Evolutionary conservation across 2,113 vertebrate genomes (phyloP).

Genomic region (Delphinus delphis): DNA sequence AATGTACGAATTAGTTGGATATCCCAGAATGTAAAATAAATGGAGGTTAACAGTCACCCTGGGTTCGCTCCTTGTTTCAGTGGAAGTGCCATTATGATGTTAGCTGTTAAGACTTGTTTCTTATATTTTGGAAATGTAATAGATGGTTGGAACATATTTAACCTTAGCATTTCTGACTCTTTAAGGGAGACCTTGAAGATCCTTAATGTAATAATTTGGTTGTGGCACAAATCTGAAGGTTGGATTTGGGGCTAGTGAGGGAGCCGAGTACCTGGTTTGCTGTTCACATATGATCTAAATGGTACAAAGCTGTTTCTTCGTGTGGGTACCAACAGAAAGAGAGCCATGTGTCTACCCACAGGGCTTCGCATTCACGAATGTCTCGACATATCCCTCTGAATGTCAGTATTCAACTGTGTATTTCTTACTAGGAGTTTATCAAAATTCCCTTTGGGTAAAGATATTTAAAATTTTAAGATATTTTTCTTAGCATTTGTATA

Average conservation of each 20-base stretch:
- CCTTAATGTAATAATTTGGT: background rate
- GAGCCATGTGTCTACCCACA: background rate
- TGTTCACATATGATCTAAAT: background rate
- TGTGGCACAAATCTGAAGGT: background rate
- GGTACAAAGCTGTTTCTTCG: background rate
- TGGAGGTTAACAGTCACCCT: background rate
- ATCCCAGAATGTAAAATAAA: background rate
- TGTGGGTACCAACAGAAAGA: background rate
- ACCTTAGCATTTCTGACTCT: background rate
- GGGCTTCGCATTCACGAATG: background rate
- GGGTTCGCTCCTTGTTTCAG: background rate
- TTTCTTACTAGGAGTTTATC: conserved; percentile 23
- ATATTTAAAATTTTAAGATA: background rate
- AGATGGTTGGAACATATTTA: background rate
- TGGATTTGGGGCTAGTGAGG: background rate
- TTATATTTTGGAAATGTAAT: background rate
- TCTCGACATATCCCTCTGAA: background rate
- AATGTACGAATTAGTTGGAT: background rate
- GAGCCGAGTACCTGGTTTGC: background rate
- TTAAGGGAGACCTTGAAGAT: background rate
- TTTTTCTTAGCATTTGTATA: background rate
- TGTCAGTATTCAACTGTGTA: background rate
- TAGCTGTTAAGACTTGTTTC: background rate
- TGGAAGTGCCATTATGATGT: background rate
- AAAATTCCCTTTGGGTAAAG: background rate